phyloP scores from a whole-genome alignment of 1,140 invertebrate species.

The Drosophila nikananu region DNA sequence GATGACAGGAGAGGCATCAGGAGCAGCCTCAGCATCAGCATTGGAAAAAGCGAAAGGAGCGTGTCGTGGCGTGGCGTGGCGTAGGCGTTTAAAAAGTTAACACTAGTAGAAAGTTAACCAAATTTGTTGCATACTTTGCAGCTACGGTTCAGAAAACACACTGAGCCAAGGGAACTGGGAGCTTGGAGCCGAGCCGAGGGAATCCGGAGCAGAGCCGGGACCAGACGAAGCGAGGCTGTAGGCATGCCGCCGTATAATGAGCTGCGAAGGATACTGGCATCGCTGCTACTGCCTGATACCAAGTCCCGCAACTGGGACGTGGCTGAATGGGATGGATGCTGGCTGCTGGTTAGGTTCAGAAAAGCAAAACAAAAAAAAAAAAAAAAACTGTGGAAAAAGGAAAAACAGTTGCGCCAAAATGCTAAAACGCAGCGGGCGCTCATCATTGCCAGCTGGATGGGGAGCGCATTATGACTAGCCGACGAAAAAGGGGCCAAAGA shows the following conservation, averaged over 20 bases:
- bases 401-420: conserved; percentile 71
- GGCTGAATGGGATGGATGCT: conserved; percentile 46
- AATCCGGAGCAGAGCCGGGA: conserved; percentile 11
- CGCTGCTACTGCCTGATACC: conserved; percentile 34
- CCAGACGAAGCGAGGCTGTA: conserved; percentile 33
- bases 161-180: conserved; percentile 40
- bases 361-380: not conserved
- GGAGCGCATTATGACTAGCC: conserved; percentile 23
- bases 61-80: conserved; percentile 19
- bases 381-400: conserved; percentile 1
- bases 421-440: conserved; percentile 73
- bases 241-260: conserved; percentile 68
- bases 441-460: conserved; percentile 50
- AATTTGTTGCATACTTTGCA: conserved; percentile 81
- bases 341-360: conserved; percentile 30
- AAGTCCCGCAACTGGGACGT: conserved; percentile 61
- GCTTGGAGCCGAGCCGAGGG: conserved; percentile 24
- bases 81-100: conserved; percentile 78
- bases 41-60: not conserved
- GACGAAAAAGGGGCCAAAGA: conserved; percentile 5
- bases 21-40: not conserved
- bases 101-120: conserved; percentile 78
- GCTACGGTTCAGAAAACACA: conserved; percentile 76
- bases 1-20: conserved; percentile 34
- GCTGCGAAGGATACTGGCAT: conserved; percentile 52